Percentiles rank a stretch among this genome's conserved stretches.
These are phyloP conservation scores for Phodopus roborovskii DNA, from an alignment of 2,113 vertebrate genomes.

Conservation along the genomic window DNA sequence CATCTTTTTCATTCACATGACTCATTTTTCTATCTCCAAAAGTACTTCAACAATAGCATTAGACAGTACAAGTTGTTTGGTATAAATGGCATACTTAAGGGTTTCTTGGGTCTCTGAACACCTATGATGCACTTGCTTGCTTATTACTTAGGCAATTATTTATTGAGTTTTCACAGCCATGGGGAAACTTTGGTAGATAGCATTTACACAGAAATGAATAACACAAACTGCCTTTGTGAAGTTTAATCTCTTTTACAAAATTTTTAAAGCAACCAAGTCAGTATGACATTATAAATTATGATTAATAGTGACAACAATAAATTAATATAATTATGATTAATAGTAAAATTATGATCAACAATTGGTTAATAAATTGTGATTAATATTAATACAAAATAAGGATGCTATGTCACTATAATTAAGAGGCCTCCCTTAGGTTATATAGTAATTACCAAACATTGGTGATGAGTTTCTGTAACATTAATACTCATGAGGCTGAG, in stretches of 20 bases:
- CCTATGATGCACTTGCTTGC: background rate
- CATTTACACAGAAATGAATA: background rate
- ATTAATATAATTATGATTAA: background rate
- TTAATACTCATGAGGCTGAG: background rate
- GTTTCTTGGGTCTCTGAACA: background rate
- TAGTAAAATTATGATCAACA: background rate
- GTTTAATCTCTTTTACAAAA: background rate
- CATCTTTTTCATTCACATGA: background rate
- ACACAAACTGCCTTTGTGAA: background rate
- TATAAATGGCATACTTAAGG: background rate
- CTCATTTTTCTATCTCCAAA: background rate
- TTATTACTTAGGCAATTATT: background rate
- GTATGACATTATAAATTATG: background rate
- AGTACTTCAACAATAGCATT: background rate
- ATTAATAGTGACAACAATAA: background rate
- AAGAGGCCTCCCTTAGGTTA: background rate
- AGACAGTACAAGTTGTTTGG: background rate
- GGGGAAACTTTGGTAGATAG: background rate
- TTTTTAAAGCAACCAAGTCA: background rate
- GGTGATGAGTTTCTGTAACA: background rate
- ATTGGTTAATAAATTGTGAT: background rate
- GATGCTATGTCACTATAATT: background rate
- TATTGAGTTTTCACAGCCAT: background rate
- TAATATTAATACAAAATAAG: background rate
- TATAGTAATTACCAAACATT: background rate